These are phyloP conservation scores for Chymomyza costata DNA, from an alignment of 1,140 invertebrate species.

Conservation along the genomic window DNA sequence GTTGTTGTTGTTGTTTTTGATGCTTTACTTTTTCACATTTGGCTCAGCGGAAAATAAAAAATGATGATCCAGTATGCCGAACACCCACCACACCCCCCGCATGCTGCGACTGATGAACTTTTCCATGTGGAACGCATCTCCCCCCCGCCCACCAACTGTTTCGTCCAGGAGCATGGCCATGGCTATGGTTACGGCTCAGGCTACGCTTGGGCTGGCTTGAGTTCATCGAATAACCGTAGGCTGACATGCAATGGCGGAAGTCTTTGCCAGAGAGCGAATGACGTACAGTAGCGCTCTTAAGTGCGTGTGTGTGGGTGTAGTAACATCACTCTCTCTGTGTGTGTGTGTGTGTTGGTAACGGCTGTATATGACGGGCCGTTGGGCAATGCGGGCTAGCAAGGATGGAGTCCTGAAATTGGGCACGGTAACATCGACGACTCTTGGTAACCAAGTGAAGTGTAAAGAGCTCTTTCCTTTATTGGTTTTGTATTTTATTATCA, in stretches of 20 bases:
- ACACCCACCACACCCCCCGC: constrained; percentile 2
- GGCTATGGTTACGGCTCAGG: not conserved
- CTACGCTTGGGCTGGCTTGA: constrained; percentile 25
- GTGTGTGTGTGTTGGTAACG: constrained; percentile 26
- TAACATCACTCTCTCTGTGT: no score
- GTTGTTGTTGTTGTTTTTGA: constrained; percentile 9
- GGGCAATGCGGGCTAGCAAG: no score
- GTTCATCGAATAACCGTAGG: constrained; percentile 64
- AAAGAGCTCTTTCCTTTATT: constrained; percentile 75
- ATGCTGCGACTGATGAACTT: no score
- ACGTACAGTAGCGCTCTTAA: constrained; percentile 20
- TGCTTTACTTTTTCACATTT: constrained; percentile 42
- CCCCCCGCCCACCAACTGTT: not conserved
- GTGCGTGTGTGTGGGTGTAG: constrained; percentile 1
- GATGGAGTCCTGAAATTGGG: no score
- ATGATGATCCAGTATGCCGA: constrained; percentile 60
- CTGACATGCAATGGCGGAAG: constrained; percentile 49
- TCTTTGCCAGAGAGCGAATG: constrained; percentile 24
- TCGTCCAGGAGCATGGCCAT: not conserved
- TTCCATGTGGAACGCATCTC: constrained; percentile 16
- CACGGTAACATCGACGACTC: constrained; percentile 33
- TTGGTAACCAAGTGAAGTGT: constrained; percentile 74
- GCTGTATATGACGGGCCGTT: no score
- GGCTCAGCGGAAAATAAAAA: constrained; percentile 71
- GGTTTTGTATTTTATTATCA: constrained; percentile 75